Evolutionary conservation across 1,140 invertebrate genomes (phyloP).

Genomic region (silkworm (Bombyx mori)): DNA sequence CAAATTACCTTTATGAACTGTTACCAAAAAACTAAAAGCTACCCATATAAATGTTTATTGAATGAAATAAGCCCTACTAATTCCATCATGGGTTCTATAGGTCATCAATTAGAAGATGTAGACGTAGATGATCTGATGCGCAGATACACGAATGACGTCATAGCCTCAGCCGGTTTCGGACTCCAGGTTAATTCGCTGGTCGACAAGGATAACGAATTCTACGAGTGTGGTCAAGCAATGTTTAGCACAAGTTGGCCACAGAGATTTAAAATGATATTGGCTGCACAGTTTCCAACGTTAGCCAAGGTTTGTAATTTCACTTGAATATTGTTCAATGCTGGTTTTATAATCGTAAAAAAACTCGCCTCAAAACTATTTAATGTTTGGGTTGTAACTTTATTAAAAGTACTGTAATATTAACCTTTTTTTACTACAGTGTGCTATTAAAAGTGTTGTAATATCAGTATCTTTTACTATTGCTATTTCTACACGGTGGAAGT

Average conservation of each 20-base stretch:
- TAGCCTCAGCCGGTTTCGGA: conserved; percentile 74
- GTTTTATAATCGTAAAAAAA: too few relatives aligned
- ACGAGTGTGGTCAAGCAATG: conserved; percentile 53
- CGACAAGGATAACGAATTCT: conserved; percentile 71
- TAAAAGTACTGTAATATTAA: too few relatives aligned
- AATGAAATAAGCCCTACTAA: too few relatives aligned
- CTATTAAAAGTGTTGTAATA: too few relatives aligned
- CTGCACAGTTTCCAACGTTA: conserved; percentile 15
- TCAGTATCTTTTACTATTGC: too few relatives aligned
- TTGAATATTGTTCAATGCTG: not conserved
- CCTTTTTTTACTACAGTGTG: too few relatives aligned
- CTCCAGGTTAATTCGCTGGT: conserved; percentile 69
- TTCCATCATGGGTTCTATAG: not conserved
- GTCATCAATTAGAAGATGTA: conserved; percentile 21
- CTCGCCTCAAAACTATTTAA: too few relatives aligned
- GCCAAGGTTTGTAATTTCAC: conserved; percentile 18
- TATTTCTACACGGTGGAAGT: too few relatives aligned
- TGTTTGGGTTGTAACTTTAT: too few relatives aligned
- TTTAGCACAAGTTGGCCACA: conserved; percentile 25
- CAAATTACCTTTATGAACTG: too few relatives aligned
- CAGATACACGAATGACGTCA: conserved; percentile 73
- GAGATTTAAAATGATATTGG: conserved; percentile 20
- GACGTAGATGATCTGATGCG: conserved; percentile 36
- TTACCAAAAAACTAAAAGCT: too few relatives aligned
- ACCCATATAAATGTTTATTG: too few relatives aligned